A percentile compares a stretch with the other conserved stretches of the same genome.
Evolutionary conservation across 1,140 invertebrate genomes (phyloP).

Genomic region (Asobara japonica): DNA sequence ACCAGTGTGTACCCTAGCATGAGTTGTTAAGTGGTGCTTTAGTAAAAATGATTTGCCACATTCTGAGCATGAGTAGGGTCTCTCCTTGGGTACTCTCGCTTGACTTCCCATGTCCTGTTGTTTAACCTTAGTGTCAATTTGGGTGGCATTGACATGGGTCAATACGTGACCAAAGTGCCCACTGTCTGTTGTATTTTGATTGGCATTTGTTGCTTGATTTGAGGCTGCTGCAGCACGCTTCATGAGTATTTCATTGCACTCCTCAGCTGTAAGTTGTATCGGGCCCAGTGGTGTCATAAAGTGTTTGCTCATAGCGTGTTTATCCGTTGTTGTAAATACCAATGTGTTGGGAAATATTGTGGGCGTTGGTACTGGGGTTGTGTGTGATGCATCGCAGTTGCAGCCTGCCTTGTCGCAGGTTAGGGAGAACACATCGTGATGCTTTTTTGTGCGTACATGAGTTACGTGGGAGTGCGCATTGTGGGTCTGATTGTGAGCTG

Average conservation of each 20-base stretch:
- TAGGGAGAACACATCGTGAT: constrained; percentile 60
- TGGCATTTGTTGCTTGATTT: constrained; percentile 55
- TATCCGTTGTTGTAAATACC: constrained; percentile 62
- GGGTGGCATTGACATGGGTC: constrained; percentile 67
- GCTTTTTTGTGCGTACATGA: constrained; percentile 60
- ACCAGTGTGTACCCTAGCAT: constrained; percentile 81
- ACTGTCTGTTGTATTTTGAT: constrained; percentile 63
- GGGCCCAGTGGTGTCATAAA: constrained; percentile 76
- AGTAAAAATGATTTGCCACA: constrained; percentile 85
- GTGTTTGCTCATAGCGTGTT: constrained; percentile 64
- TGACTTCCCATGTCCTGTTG: constrained; percentile 71
- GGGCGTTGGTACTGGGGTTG: constrained; percentile 51
- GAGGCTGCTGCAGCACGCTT: constrained; percentile 70
- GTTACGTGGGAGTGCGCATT: constrained; percentile 49
- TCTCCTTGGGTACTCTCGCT: constrained; percentile 72
- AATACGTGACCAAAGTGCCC: constrained; percentile 64
- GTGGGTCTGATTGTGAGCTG: constrained; percentile 62
- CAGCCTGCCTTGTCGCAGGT: constrained; percentile 63
- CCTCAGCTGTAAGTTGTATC: constrained; percentile 77
- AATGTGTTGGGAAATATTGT: constrained; percentile 59
- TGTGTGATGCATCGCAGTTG: constrained; percentile 60
- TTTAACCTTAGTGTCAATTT: constrained; percentile 69
- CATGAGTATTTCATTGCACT: constrained; percentile 81
- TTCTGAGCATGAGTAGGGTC: constrained; percentile 82
- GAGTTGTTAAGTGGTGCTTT: constrained; percentile 84